Percentiles rank a stretch among this genome's conserved stretches.
These are phyloP conservation scores for Nerophis ophidion DNA, from an alignment of 2,113 vertebrate genomes.

Conservation along the genomic window DNA sequence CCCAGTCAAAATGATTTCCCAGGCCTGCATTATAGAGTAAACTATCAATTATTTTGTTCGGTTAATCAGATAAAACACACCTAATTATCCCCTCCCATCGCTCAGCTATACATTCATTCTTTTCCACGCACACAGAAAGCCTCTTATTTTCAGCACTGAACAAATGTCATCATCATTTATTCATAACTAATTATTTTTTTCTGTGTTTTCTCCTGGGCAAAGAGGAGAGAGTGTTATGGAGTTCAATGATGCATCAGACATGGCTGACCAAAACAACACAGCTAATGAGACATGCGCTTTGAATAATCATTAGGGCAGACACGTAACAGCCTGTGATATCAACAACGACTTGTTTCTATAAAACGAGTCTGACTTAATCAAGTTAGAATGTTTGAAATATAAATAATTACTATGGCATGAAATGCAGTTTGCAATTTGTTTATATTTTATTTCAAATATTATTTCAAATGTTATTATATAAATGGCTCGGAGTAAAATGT, in stretches of 20 bases:
- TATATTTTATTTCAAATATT: too few species aligned
- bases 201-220: slow-evolving; percentile 13
- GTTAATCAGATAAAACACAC: too few species aligned
- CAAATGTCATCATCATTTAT: not conserved
- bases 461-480: too few species aligned
- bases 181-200: not conserved
- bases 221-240: not conserved
- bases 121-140: too few species aligned
- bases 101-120: not conserved
- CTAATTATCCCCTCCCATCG: too few species aligned
- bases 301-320: slow-evolving; percentile 31
- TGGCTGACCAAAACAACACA: slow-evolving; percentile 27
- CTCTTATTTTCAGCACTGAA: not conserved
- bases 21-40: too few species aligned
- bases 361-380: too few species aligned
- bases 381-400: not conserved
- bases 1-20: too few species aligned
- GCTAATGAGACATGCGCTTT: slow-evolving; percentile 2
- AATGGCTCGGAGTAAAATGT: too few species aligned
- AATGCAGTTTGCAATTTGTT: too few species aligned
- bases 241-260: slow-evolving; percentile 18
- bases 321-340: not conserved
- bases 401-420: not conserved
- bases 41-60: too few species aligned
- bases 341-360: too few species aligned